Evolutionary conservation across 1,140 invertebrate species (phyloP).

Genomic region (Cotesia chilonis): DNA sequence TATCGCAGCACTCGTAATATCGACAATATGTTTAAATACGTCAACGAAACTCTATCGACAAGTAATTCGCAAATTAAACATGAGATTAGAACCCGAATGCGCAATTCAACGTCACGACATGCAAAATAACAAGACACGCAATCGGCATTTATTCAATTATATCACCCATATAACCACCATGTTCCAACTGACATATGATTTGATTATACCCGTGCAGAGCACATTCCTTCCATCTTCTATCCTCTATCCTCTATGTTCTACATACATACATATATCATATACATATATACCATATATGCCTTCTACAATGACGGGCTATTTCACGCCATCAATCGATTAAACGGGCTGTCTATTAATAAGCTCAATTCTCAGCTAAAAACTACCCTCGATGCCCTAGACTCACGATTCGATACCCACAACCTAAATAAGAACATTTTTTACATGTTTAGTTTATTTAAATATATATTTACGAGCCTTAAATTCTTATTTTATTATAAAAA

Average conservation of each 20-base stretch:
- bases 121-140: slow-evolving; percentile 7
- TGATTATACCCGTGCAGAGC: not conserved
- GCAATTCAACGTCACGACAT: slow-evolving; percentile 1
- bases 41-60: slow-evolving; percentile 1
- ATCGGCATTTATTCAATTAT: slow-evolving; percentile 19
- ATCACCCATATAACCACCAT: slow-evolving; percentile 4
- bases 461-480: too few relatives aligned
- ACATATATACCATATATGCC: too few relatives aligned
- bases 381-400: too few relatives aligned
- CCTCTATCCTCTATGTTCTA: too few relatives aligned
- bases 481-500: too few relatives aligned
- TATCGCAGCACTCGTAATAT: not conserved
- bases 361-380: too few relatives aligned
- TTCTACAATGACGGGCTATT: too few relatives aligned
- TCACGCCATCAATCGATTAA: not conserved
- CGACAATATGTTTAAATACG: not conserved
- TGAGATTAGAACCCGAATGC: not conserved
- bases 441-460: too few relatives aligned
- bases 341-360: too few relatives aligned
- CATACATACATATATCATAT: too few relatives aligned
- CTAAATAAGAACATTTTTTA: too few relatives aligned
- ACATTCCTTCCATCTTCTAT: not conserved
- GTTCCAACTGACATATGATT: slow-evolving; percentile 19
- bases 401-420: too few relatives aligned
- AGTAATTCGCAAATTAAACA: slow-evolving; percentile 6